phyloP scores from a whole-genome alignment of 2,113 vertebrate genomes.

The Campylomormyrus tamandua region DNA sequence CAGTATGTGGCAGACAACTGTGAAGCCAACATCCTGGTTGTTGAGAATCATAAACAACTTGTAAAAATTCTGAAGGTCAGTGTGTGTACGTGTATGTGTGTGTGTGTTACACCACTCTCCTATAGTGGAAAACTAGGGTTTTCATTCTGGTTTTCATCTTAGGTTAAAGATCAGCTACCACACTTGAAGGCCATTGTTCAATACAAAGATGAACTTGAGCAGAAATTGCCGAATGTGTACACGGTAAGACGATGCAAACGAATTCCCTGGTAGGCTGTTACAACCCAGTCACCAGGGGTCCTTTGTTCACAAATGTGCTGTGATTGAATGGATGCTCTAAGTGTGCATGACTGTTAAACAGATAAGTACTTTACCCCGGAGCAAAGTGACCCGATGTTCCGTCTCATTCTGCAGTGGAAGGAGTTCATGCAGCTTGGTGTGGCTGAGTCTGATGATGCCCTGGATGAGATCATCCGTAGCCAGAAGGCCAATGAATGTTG shows the following conservation, averaged over 20 bases:
- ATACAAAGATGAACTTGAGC: slow-evolving; percentile 62
- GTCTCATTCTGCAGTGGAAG: slow-evolving; percentile 51
- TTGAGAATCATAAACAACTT: slow-evolving; percentile 66
- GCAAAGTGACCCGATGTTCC: neutral
- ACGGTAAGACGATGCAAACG: slow-evolving; percentile 45
- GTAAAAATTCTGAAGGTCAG: slow-evolving; percentile 64
- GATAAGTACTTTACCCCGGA: neutral
- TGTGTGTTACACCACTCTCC: neutral
- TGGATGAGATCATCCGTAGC: slow-evolving; percentile 51
- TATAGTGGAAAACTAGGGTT: neutral
- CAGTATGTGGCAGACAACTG: slow-evolving; percentile 57
- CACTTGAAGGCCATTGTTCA: slow-evolving; percentile 69
- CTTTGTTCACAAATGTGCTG: neutral
- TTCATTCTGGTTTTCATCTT: neutral
- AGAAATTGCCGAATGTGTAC: slow-evolving; percentile 53
- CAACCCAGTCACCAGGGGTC: neutral
- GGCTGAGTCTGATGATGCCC: slow-evolving; percentile 42
- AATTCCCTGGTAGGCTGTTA: neutral
- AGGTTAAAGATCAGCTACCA: slow-evolving; percentile 64
- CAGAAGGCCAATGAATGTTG: slow-evolving; percentile 68
- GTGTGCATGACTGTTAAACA: neutral
- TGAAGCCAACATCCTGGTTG: slow-evolving; percentile 61
- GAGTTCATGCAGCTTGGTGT: slow-evolving; percentile 63
- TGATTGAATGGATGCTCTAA: neutral
- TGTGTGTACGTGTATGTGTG: neutral